Base-by-base conservation (phyloP, 2,888 invertebrate species). In the Tachina grossa region DNA sequence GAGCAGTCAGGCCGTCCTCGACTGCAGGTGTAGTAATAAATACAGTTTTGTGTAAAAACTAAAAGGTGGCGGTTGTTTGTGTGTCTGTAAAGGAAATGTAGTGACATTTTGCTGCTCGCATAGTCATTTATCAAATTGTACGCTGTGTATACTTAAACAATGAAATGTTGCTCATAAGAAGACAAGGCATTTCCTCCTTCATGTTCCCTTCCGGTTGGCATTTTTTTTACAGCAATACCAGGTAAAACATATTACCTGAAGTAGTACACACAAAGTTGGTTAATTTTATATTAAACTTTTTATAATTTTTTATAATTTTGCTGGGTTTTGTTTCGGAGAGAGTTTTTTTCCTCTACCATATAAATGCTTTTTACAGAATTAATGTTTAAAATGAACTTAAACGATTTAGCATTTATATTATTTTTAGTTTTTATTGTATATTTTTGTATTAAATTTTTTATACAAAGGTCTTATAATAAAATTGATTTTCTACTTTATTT, bases 91-190 rank as follows among this genome's bases (percentile, higher is more conserved):
- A 76, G 68, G 77, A 83, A 57, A 75, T 74, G 19, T 69, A 81
- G 79, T 87, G 84, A 82, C 85, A 84, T 80, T 86, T 82, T 86
- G 77, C 82, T 75, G 75, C 79, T 77, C 81, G 75, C 82, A 71
- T 16, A 81, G 85, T 87, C 84, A 88, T 88, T 88, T 87, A 87
- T 88, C 88, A 88, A 87, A 87, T 83, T 84, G 87, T 82, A 49
- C 68, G 51, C 47, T 72, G 43, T 57, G 49, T 31, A 66, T 57
- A 57, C 43, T 81, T 68, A 59, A 45, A 74, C 66, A 68, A 66
- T 81, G 39, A 74, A 74, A 74, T 81, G 80, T 66, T 43, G 65
- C 63, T 81, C 61, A 16, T 61, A 74, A 81, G 79, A 74, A 81
- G 79, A 65, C 71, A 59, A 51, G 59, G 39, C 51, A 51, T 74